Conservation (phyloP, 2,113 vertebrate species). For the Pyrgilauda ruficollis region DNA sequence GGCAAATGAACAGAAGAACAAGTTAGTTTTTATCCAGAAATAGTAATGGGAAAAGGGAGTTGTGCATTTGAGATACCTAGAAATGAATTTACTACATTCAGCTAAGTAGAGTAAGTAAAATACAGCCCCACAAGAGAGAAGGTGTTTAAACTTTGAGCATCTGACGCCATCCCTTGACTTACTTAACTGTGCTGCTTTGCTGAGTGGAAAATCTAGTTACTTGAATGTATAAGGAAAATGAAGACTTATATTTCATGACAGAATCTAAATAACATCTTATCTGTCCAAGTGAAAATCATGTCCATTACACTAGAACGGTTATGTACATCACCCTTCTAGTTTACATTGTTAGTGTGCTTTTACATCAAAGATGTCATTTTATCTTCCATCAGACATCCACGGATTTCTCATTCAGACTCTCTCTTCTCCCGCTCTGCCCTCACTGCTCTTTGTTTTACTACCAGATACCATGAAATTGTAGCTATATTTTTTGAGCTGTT, state of each 20-base stretch:
- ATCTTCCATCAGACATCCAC: slow-evolving; percentile 14
- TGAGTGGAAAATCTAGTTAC: slow-evolving; percentile 63
- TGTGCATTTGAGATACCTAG: background rate
- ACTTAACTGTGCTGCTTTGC: slow-evolving; percentile 28
- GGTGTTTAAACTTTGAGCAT: slow-evolving; percentile 19
- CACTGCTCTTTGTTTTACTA: background rate
- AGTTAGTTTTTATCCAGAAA: background rate
- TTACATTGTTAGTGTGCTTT: slow-evolving; percentile 60
- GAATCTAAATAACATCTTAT: slow-evolving; percentile 63
- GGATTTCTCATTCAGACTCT: background rate
- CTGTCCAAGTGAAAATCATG: slow-evolving; percentile 54
- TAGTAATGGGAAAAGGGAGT: background rate
- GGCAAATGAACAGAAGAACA: background rate
- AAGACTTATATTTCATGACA: slow-evolving; percentile 62
- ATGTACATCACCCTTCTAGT: slow-evolving; percentile 58
- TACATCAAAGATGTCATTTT: slow-evolving; percentile 58
- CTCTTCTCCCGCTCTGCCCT: background rate
- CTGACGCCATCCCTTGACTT: background rate
- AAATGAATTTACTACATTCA: background rate
- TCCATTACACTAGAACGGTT: slow-evolving; percentile 57
- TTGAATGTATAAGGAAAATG: slow-evolving; percentile 28
- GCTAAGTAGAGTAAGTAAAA: background rate
- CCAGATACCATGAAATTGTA: background rate
- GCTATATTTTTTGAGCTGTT: background rate
- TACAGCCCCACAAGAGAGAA: background rate